These are phyloP conservation scores for Trachelipus rathkii DNA, from an alignment of 1,140 invertebrate species.

Conservation along the genomic window DNA sequence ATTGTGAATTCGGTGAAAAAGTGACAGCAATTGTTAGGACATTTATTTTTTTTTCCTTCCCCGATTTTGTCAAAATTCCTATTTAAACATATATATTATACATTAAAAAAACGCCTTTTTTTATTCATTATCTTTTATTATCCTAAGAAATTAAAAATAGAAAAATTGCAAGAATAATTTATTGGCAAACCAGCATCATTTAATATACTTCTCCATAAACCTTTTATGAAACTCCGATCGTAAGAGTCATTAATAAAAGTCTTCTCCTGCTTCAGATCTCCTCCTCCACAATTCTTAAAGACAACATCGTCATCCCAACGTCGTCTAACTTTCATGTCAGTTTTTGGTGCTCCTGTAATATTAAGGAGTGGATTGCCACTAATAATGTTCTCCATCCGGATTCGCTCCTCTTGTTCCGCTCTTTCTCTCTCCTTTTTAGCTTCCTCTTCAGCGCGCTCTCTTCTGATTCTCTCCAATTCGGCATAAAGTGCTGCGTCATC, in stretches of 20 bases:
- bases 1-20: no score
- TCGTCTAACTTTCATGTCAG: slow-evolving; percentile 87
- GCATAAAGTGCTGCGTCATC: slow-evolving; percentile 92
- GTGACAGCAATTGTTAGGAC: no score
- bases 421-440: slow-evolving; percentile 82
- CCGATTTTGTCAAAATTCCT: no score
- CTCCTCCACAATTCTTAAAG: slow-evolving; percentile 98
- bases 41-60: no score
- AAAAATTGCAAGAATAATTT: no score
- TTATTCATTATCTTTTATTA: no score
- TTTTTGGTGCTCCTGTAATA: slow-evolving; percentile 62
- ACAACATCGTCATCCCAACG: slow-evolving; percentile 99
- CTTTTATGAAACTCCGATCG: slow-evolving; percentile 98
- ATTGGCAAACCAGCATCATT: no score
- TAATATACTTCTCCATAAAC: slow-evolving; percentile 99
- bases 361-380: slow-evolving; percentile 95
- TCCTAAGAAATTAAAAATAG: no score
- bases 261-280: slow-evolving; percentile 83
- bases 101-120: no score
- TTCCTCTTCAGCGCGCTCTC: slow-evolving; percentile 86
- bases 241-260: slow-evolving; percentile 97
- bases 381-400: slow-evolving; percentile 96
- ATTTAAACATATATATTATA: no score
- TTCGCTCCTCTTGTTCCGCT: slow-evolving; percentile 89
- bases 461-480: slow-evolving; percentile 93